phyloP scores from a whole-genome alignment of 2,797 vertebrate species.

The Aythya fuligula region DNA sequence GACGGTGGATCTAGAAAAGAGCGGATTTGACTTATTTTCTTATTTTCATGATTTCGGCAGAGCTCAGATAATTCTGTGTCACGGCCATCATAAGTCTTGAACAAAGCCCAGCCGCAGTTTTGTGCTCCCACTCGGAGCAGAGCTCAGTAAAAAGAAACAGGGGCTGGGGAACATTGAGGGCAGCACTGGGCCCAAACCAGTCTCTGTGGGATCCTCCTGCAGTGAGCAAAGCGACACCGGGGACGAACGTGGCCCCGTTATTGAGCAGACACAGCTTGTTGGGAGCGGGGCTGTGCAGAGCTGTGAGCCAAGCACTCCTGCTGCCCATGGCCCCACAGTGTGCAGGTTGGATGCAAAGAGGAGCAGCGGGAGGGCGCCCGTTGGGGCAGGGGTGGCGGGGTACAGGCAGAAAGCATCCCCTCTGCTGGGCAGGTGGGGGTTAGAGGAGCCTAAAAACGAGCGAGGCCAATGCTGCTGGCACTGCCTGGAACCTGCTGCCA shows the following conservation, averaged over 20 bases:
- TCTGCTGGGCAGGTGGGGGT: neutral
- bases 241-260: neutral
- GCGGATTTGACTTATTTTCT: neutral
- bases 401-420: neutral
- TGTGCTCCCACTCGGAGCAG: neutral
- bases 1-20: neutral
- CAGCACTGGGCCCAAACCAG: neutral
- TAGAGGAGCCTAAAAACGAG: neutral
- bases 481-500: accelerated
- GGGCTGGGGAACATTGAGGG: neutral
- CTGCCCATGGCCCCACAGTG: neutral
- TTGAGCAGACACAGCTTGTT: neutral
- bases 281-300: neutral
- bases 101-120: neutral
- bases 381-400: neutral
- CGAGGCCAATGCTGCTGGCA: neutral
- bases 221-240: neutral
- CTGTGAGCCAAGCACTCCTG: neutral
- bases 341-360: neutral
- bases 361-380: neutral
- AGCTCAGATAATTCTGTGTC: neutral
- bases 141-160: neutral
- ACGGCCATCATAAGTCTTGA: neutral
- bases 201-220: neutral
- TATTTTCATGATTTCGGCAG: neutral